These are phyloP conservation scores for Mactra quadrangularis DNA, from an alignment of 1,140 invertebrate species.

Conservation along the genomic window DNA sequence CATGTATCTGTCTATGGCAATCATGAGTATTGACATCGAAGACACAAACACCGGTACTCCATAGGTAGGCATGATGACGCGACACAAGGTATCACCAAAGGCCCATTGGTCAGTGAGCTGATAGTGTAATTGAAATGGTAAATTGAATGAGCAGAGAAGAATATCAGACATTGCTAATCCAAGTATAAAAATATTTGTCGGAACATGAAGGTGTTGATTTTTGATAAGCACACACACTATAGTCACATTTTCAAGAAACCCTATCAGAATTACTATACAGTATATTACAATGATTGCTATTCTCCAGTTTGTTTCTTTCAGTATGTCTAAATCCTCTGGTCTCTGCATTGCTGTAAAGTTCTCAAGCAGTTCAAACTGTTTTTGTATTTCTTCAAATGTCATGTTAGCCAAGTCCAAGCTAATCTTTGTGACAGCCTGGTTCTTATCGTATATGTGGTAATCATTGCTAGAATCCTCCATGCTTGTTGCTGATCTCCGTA, in stretches of 20 bases:
- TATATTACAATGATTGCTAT: constrained; percentile 80
- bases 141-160: constrained; percentile 94
- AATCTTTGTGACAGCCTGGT: neutral
- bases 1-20: constrained; percentile 89
- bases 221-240: constrained; percentile 93
- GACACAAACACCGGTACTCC: constrained; percentile 88
- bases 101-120: constrained; percentile 94
- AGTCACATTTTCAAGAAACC: constrained; percentile 91
- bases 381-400: constrained; percentile 41
- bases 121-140: constrained; percentile 90
- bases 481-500: neutral
- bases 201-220: constrained; percentile 97
- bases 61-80: constrained; percentile 80
- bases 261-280: constrained; percentile 80
- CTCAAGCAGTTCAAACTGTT: constrained; percentile 46
- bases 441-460: neutral
- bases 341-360: constrained; percentile 40
- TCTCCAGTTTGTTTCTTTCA: constrained; percentile 71
- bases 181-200: constrained; percentile 98
- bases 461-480: constrained; percentile 37
- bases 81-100: constrained; percentile 86
- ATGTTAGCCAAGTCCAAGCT: constrained; percentile 50
- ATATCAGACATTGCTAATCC: constrained; percentile 98
- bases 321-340: constrained; percentile 65
- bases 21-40: constrained; percentile 89